A percentile compares a stretch with the other conserved stretches of the same genome.
Evolutionary conservation across 2,797 vertebrate species (phyloP).

Genomic region (Falco naumanni): DNA sequence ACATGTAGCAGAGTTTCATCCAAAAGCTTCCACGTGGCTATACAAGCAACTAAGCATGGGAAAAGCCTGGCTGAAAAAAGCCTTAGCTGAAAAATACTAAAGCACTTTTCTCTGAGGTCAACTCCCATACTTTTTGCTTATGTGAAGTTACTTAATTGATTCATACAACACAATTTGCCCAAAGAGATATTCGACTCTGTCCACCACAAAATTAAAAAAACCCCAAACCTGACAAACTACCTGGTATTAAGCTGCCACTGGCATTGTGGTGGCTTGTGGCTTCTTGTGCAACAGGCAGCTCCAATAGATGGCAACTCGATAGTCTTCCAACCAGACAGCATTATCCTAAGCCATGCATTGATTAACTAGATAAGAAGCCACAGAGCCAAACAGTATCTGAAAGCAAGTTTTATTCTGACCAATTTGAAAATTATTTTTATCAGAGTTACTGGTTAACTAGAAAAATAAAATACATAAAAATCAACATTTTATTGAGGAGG

Average conservation of each 20-base stretch:
- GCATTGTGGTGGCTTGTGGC: neutral
- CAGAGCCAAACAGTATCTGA: slow-evolving; percentile 18
- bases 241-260: neutral
- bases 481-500: neutral
- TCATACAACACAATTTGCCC: neutral
- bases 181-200: neutral
- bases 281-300: neutral
- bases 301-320: neutral
- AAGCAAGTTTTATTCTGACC: slow-evolving; percentile 44
- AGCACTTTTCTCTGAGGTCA: neutral
- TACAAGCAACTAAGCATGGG: neutral
- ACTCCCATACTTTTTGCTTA: neutral
- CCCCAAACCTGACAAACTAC: neutral
- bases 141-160: neutral
- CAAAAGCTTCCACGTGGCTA: neutral
- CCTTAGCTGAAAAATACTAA: neutral
- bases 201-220: neutral
- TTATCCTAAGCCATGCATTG: neutral
- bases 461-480: neutral
- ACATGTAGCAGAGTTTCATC: neutral
- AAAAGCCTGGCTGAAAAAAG: neutral
- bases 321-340: neutral
- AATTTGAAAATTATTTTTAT: neutral
- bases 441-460: neutral
- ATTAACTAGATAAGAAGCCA: slow-evolving; percentile 23